Base-by-base conservation (phyloP, 2,797 vertebrate genomes). In the Neostethus bicornis region DNA sequence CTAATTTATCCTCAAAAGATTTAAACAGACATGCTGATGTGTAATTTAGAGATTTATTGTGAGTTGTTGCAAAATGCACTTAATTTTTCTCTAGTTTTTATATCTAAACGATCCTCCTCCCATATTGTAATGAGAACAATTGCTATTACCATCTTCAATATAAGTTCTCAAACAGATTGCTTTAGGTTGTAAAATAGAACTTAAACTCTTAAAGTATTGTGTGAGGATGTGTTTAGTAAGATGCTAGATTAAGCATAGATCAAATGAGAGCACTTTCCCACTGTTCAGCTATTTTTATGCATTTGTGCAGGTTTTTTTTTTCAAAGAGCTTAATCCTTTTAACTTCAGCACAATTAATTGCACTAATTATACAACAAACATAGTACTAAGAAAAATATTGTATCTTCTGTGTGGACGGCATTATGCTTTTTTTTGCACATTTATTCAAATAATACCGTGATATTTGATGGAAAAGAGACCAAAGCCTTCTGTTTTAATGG, bases 91-190 rank as follows among this genome's bases (percentile, higher is more conserved):
- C n/a, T n/a, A n/a, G n/a, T n/a, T n/a, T n/a, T n/a, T n/a, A n/a
- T n/a, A n/a, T n/a, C n/a, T n/a, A n/a, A n/a, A n/a, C n/a, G n/a
- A n/a, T n/a, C n/a, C n/a, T n/a, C n/a, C n/a, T n/a, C n/a, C n/a
- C n/a, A n/a, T n/a, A n/a, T n/a, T n/a, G n/a, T n/a, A 78, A 73
- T 64, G 60, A 37, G 55, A 72, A 55, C 80, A 61, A 66, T 71
- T 66, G 44, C 61, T 52, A 64, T 87, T 73, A 60, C 23, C 68
- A 61, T 70, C 37, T 88, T 87, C 77, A 85, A 89, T 89, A 89
- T 86, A 37, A 26, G 67, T 86, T 83, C 87, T 85, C 85, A 60
- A 86, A 75, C 56, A 12, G 51, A 74, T 64, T 39, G 85, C 85
- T 87, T 66, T 52, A 79, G 83, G 85, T 66, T 71, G 71, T 70